Base-by-base conservation (phyloP, 2,797 vertebrate genomes). In the Garrulus glandarius region DNA sequence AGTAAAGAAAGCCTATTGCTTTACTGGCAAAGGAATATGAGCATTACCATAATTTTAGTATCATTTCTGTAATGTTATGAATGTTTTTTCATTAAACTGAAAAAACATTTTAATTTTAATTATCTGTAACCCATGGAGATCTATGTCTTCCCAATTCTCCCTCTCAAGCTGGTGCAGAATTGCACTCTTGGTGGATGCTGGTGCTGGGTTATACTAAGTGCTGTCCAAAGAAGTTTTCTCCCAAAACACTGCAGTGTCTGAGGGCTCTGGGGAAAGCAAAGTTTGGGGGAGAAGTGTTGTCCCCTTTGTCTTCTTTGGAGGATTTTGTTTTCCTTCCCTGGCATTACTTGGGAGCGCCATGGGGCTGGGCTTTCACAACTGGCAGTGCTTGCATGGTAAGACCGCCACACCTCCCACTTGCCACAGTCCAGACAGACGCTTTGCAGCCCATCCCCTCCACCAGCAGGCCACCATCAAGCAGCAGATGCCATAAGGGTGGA, bases 401-500 rank as follows among this genome's bases (percentile, higher is more conserved):
- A 44, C 12, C 72, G 57, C 19, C 29, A 47, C 43, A 70, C 9
- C 1, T 49, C 19, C 27, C 26, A 11, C 47, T 50, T 23, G 30
- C 30, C 1, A 0, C 44, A 15, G 13, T 53, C 22, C 24, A 0
- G 0, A 53, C 18, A n/a, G 41, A 50, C 20, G 22, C 43, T 84
- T 87, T 70, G 27, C 60, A 50, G 27, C 36, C 49, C 3, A 0
- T 55, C 10, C 39, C 17, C 43, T 56, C 36, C 32, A 34, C 32
- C 46, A 24, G 20, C 43, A 69, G 44, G 29, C 39, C 43, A 41
- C 37, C 14, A 11, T 3, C n/a, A 7, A 70, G 37, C 41, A 60
- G 37, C 46, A 89, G 67, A 30, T 1, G 4, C 9, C 32, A 34
- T 8, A 3, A 43, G 13, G 12, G 17, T 39, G 50, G 47, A n/a